Evolutionary conservation across 1,140 invertebrate genomes (phyloP).

Genomic region (Heliconius himera): DNA sequence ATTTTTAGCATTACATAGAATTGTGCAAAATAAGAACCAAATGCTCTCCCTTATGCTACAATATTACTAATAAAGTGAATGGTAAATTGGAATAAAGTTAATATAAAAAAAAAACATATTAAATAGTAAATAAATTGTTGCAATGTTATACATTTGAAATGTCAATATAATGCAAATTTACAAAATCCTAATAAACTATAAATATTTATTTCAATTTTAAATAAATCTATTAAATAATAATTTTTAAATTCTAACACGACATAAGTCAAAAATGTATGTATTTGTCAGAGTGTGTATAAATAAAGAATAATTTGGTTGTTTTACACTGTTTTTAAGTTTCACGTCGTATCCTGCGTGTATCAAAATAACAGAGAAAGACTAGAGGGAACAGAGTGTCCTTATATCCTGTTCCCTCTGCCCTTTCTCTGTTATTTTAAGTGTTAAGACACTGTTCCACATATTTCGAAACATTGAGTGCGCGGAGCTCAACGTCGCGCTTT

Average conservation of each 20-base stretch:
- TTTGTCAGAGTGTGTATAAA: not conserved
- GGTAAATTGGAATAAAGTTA: not conserved
- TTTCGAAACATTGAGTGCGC: too few relatives aligned
- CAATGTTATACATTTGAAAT: not conserved
- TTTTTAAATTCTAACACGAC: not conserved
- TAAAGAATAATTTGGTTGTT: not conserved
- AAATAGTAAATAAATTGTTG: slow-evolving; percentile 4
- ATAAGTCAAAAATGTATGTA: not conserved
- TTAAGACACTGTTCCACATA: too few relatives aligned
- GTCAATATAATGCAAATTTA: slow-evolving; percentile 1
- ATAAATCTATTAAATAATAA: slow-evolving; percentile 5
- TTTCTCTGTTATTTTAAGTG: too few relatives aligned
- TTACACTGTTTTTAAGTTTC: too few relatives aligned
- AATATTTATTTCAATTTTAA: not conserved
- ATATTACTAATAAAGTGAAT: slow-evolving; percentile 23
- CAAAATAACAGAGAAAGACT: too few relatives aligned
- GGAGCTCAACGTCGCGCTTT: too few relatives aligned
- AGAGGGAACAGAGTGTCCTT: too few relatives aligned
- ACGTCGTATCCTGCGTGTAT: too few relatives aligned
- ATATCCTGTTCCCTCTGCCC: too few relatives aligned
- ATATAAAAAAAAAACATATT: not conserved
- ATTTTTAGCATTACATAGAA: slow-evolving; percentile 31
- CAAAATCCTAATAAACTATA: not conserved
- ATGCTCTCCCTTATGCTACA: slow-evolving; percentile 47
- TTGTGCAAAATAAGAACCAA: slow-evolving; percentile 55